Conservation (phyloP, 92 coral and sea anemone genomes). For the Phenganax marumi region DNA sequence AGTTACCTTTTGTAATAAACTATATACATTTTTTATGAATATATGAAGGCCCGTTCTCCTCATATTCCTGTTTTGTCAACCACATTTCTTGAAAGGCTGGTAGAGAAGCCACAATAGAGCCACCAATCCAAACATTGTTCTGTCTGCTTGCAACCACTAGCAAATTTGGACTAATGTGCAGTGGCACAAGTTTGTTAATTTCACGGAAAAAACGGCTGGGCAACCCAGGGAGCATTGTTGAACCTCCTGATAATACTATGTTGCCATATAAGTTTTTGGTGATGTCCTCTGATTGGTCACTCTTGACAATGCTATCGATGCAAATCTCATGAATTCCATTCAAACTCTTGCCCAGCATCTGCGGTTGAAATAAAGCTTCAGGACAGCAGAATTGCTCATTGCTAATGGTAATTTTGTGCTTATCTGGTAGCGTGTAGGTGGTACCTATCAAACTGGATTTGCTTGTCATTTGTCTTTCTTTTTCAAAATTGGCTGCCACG, state of each 20-base stretch:
- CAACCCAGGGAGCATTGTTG: constrained; percentile 91
- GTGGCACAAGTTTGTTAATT: constrained; percentile 73
- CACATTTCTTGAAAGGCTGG: constrained; percentile 98
- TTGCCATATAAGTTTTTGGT: constrained; percentile 82
- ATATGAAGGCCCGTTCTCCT: constrained; percentile 94
- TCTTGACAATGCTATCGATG: constrained; percentile 90
- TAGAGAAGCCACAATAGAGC: constrained; percentile 90
- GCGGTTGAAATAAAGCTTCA: constrained; percentile 84
- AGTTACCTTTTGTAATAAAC: not conserved
- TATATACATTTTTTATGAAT: constrained; percentile 61
- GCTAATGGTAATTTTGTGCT: constrained; percentile 84
- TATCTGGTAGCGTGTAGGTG: constrained; percentile 92
- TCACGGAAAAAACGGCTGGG: constrained; percentile 86
- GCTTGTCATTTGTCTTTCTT: constrained; percentile 78
- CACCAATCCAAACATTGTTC: constrained; percentile 97
- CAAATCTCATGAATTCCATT: constrained; percentile 86
- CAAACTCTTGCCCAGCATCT: constrained; percentile 78
- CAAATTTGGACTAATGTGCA: constrained; percentile 82
- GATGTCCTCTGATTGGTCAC: constrained; percentile 73
- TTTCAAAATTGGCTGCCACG: constrained; percentile 77
- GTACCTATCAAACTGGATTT: constrained; percentile 70
- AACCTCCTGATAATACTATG: constrained; percentile 88
- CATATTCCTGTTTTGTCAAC: constrained; percentile 93
- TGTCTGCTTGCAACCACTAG: constrained; percentile 89
- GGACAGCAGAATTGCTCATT: constrained; percentile 91